phyloP scores from a whole-genome alignment of 2,113 vertebrate species.

The Heterocephalus glaber region DNA sequence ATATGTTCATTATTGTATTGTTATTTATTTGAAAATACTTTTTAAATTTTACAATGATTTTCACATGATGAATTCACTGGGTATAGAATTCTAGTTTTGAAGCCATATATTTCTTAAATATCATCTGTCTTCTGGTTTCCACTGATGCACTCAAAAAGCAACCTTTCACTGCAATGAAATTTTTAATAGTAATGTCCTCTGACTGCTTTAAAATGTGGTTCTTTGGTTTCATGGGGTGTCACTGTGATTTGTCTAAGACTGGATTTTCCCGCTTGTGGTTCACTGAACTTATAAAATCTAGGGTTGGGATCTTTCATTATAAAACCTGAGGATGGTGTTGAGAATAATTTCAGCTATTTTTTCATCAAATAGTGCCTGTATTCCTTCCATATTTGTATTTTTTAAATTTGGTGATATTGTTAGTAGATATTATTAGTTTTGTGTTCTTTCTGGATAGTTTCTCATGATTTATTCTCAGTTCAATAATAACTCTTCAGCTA shows the following conservation, averaged over 20 bases:
- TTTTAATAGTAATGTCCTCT: neutral
- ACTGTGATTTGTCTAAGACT: neutral
- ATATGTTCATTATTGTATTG: neutral
- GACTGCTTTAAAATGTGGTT: neutral
- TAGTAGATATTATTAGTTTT: neutral
- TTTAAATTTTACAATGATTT: neutral
- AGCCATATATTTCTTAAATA: neutral
- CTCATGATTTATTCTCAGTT: neutral
- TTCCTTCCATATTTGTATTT: neutral
- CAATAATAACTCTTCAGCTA: neutral
- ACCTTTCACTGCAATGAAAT: neutral
- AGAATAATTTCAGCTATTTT: neutral
- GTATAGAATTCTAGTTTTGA: neutral
- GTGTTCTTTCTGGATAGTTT: neutral
- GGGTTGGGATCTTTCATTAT: neutral
- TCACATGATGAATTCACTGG: neutral
- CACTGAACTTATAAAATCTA: neutral
- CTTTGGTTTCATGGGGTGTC: neutral
- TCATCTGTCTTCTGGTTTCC: neutral
- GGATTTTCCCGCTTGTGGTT: neutral
- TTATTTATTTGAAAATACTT: neutral
- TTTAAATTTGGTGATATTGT: neutral
- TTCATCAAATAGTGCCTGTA: neutral
- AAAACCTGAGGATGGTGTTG: neutral
- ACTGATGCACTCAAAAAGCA: neutral